phyloP scores from a whole-genome alignment of 2,888 invertebrate species.

The Rutpela maculata region DNA sequence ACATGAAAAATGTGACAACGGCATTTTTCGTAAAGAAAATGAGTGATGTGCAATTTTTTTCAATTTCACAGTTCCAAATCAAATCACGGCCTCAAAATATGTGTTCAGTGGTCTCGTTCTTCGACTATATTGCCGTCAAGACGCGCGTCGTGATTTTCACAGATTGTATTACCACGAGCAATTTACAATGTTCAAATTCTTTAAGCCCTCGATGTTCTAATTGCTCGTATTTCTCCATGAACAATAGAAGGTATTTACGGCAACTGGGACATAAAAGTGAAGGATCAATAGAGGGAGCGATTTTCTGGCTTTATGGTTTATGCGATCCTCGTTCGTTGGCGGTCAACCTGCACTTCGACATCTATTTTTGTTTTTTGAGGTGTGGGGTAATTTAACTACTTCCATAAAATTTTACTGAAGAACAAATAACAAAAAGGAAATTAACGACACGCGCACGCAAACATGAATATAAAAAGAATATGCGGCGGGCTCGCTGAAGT shows the following conservation, averaged over 20 bases:
- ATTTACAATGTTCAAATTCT: background rate
- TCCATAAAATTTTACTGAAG: constrained; percentile 55
- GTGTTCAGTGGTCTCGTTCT: too few relatives aligned
- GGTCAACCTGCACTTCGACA: constrained; percentile 28
- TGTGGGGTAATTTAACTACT: constrained; percentile 52
- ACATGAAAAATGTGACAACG: too few relatives aligned
- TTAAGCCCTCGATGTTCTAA: constrained; percentile 19
- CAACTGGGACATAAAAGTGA: constrained; percentile 30
- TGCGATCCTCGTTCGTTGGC: constrained; percentile 17
- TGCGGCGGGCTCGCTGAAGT: constrained; percentile 63
- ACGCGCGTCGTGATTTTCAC: too few relatives aligned
- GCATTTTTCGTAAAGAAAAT: too few relatives aligned
- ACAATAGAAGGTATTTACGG: constrained; percentile 29
- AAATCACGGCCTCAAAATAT: too few relatives aligned
- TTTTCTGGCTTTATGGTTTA: constrained; percentile 36
- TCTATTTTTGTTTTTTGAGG: constrained; percentile 44
- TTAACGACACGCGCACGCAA: constrained; percentile 69
- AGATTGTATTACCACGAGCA: background rate
- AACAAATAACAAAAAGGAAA: constrained; percentile 68
- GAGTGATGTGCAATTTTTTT: too few relatives aligned
- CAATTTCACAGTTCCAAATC: too few relatives aligned
- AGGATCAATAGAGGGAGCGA: constrained; percentile 34
- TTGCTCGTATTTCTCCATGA: constrained; percentile 22
- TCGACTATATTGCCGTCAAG: constrained; percentile 12
- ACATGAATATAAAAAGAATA: constrained; percentile 69